These are phyloP conservation scores for Venustaconcha ellipsiformis DNA, from an alignment of 1,140 invertebrate species.

Conservation along the genomic window DNA sequence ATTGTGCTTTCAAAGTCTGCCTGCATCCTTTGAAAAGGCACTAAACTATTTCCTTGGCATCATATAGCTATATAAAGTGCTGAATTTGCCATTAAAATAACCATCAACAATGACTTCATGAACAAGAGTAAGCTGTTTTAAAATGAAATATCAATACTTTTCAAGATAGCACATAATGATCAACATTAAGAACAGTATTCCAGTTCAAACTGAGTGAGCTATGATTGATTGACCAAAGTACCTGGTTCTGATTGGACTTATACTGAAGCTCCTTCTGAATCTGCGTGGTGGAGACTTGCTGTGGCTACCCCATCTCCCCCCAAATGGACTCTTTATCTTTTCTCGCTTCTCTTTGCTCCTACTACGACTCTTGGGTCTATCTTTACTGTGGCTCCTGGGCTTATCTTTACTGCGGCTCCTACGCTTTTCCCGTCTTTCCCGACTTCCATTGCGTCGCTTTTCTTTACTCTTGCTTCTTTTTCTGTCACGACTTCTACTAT, in stretches of 20 bases:
- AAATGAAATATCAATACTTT: no score
- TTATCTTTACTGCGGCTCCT: constrained; percentile 13
- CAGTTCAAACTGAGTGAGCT: no score
- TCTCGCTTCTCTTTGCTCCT: constrained; percentile 28
- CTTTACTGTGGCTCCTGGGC: constrained; percentile 13
- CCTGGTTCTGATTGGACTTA: constrained; percentile 44
- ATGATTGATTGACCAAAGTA: no score
- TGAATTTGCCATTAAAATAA: no score
- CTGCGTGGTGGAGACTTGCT: constrained; percentile 20
- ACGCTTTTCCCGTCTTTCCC: constrained; percentile 9
- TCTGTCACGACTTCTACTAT: constrained; percentile 14
- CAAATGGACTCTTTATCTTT: neutral
- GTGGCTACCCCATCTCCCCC: constrained; percentile 3
- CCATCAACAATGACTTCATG: no score
- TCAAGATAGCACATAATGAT: no score
- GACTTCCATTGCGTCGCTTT: constrained; percentile 26
- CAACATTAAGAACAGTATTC: no score
- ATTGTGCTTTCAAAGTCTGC: no score
- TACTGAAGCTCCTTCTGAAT: constrained; percentile 36
- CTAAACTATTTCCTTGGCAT: no score
- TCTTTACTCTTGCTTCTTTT: constrained; percentile 22
- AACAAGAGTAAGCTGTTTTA: no score
- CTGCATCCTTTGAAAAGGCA: no score
- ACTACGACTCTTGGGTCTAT: constrained; percentile 24
- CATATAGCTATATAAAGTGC: no score